These are phyloP conservation scores for Boloria euphrosyne DNA, from an alignment of 2,888 invertebrate genomes.

Conservation along the genomic window DNA sequence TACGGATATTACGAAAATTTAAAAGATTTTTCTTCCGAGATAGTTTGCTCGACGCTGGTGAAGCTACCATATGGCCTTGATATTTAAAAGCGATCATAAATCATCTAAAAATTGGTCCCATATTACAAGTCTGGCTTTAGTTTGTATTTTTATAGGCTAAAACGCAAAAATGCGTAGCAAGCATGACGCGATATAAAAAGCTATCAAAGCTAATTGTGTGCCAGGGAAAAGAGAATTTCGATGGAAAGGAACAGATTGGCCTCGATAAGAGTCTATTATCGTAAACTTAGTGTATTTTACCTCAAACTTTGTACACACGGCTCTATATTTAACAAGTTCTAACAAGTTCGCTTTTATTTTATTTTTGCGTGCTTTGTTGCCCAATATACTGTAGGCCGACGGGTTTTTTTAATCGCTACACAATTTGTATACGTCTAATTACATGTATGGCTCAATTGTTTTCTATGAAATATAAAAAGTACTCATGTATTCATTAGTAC, in stretches of 20 bases:
- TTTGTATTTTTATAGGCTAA: conserved; percentile 1
- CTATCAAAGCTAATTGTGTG: conserved; percentile 77
- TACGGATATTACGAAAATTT: no score
- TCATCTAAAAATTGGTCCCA: conserved; percentile 12
- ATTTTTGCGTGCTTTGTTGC: conserved; percentile 60
- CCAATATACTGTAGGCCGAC: background rate
- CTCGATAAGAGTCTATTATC: conserved; percentile 71
- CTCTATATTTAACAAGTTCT: conserved; percentile 56
- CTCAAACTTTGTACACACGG: conserved; percentile 59
- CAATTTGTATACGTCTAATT: conserved; percentile 13
- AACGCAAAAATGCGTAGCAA: conserved; percentile 47
- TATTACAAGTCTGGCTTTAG: conserved; percentile 6
- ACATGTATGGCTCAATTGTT: background rate
- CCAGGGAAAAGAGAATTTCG: conserved; percentile 74
- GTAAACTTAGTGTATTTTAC: conserved; percentile 65
- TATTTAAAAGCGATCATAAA: conserved; percentile 19
- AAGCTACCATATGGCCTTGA: background rate
- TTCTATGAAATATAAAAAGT: conserved; percentile 5
- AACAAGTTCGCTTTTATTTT: conserved; percentile 59
- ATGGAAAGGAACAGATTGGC: conserved; percentile 63
- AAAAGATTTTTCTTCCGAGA: no score
- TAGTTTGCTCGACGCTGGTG: no score
- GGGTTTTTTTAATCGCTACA: conserved; percentile 21
- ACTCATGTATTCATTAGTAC: no score
- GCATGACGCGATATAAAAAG: conserved; percentile 73